Base-by-base conservation (phyloP, 1,140 invertebrate species). In the Drosophila ananassae region DNA sequence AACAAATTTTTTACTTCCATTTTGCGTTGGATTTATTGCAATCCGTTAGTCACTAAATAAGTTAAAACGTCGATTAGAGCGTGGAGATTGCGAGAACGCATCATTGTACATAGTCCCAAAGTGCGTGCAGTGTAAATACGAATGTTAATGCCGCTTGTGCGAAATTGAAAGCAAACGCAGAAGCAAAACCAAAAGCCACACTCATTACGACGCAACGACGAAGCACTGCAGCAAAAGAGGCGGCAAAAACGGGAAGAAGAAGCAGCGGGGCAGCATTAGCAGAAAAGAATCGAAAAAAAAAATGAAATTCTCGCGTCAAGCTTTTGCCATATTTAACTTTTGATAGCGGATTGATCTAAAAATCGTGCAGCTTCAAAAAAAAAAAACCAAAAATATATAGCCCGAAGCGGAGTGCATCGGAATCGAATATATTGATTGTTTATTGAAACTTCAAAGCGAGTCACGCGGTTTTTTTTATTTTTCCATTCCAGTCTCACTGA, bases 171-270 rank as follows among this genome's bases (percentile, higher is more conserved):
- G 39, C 39, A n/a, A 13, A 41, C 8, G 39, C 39, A 13, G 41
- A 47, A 12, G 44, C 44, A 24, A 47, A 47, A 47, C 17, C 44
- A 76, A 78, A 59, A 72, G 74, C 69, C 73, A 90, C 90, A 69
- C 73, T 72, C 66, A 77, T 89, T 85, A 77, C 78, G 79, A 79
- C 75, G 72, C 79, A 87, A 68, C 82, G 69, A 85, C 82, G 82
- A 87, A 87, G 75, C 82, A 87, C 75, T 87, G 83, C 83, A 89
- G 77, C 64, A 89, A 89, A 87, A 89, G 83, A 89, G 73, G 83
- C 83, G 83, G 83, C 84, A 89, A 87, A 89, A 87, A 87, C 64
- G 68, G 67, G 76, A 89, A 87, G 82, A 85, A 85, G 81, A 79
- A 78, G 78, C 77, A 50, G 39, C 25, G 59, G 39, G 50, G 50